phyloP scores from a whole-genome alignment of 2,797 vertebrate genomes.

The Adrianichthys oophorus region DNA sequence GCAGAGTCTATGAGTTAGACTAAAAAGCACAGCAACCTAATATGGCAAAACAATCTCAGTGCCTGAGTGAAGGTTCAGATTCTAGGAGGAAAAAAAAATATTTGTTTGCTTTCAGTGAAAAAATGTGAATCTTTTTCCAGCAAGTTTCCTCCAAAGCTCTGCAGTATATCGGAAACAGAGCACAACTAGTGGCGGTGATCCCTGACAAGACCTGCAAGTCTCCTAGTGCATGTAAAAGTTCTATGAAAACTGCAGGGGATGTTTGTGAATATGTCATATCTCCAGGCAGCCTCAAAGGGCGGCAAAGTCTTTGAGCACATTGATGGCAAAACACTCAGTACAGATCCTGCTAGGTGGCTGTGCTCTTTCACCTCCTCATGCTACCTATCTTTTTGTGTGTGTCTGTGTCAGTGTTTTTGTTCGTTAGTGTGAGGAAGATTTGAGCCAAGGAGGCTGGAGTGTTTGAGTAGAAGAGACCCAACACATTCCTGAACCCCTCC shows the following conservation, averaged over 20 bases:
- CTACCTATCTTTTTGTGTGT: slow-evolving; percentile 51
- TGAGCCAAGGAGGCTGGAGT: slow-evolving; percentile 64
- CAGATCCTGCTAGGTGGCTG: slow-evolving; percentile 70
- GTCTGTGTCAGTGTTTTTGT: slow-evolving; percentile 42
- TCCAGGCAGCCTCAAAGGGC: slow-evolving; percentile 42
- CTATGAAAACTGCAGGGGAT: slow-evolving; percentile 34
- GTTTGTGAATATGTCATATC: slow-evolving; percentile 50
- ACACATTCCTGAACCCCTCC: slow-evolving; percentile 70
- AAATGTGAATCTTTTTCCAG: slow-evolving; percentile 60
- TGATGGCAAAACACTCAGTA: slow-evolving; percentile 59
- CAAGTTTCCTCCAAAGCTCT: slow-evolving; percentile 42
- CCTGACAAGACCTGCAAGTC: slow-evolving; percentile 36
- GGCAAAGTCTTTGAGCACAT: slow-evolving; percentile 38
- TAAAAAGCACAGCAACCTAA: slow-evolving; percentile 71
- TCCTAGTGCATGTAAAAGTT: slow-evolving; percentile 37
- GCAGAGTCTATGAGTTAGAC: slow-evolving; percentile 72
- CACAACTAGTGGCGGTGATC: slow-evolving; percentile 30
- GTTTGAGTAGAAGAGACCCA: slow-evolving; percentile 68
- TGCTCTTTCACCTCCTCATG: slow-evolving; percentile 64
- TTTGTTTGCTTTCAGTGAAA: slow-evolving; percentile 16
- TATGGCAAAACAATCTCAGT: slow-evolving; percentile 44
- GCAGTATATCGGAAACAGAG: slow-evolving; percentile 36
- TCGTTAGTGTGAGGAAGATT: slow-evolving; percentile 49
- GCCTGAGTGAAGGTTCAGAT: slow-evolving; percentile 25
- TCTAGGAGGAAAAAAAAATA: slow-evolving; percentile 26